Conservation (phyloP, 2,888 invertebrate species). For the Drosophila paranaensis region DNA sequence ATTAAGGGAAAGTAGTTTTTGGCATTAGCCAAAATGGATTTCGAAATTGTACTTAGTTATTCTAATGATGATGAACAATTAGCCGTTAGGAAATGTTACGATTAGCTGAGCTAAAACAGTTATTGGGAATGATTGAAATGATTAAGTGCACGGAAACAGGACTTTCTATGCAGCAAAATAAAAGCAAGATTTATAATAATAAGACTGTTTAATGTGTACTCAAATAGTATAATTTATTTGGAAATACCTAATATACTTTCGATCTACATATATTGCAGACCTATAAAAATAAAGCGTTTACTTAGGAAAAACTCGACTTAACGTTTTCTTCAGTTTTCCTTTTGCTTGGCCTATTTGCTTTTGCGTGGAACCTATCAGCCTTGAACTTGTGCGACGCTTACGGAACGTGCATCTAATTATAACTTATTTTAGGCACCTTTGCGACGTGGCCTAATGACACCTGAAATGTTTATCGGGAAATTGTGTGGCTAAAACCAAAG, state of each 20-base stretch:
- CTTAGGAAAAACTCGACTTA: neutral
- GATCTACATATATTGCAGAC: neutral
- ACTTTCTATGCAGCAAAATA: neutral
- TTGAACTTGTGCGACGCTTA: conserved; percentile 36
- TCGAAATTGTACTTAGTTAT: conserved; percentile 5
- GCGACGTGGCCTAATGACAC: conserved; percentile 22
- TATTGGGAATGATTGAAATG: neutral
- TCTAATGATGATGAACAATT: conserved; percentile 7
- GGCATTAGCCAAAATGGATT: conserved; percentile 6
- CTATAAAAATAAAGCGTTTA: neutral
- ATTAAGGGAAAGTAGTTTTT: conserved; percentile 17
- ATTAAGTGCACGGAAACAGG: neutral
- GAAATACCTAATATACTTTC: neutral
- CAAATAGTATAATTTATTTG: neutral
- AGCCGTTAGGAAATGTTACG: conserved; percentile 2
- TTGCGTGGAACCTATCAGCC: conserved; percentile 17
- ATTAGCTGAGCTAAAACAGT: neutral
- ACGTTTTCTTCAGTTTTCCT: conserved; percentile 7
- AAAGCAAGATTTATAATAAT: neutral
- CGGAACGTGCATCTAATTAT: conserved; percentile 33
- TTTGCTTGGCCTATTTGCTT: conserved; percentile 3
- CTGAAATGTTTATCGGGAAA: conserved; percentile 23
- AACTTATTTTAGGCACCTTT: conserved; percentile 21
- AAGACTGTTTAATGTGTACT: neutral
- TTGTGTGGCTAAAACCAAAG: neutral